Evolutionary conservation across 1,140 invertebrate species (phyloP).

Genomic region (Saxidomus purpurata): DNA sequence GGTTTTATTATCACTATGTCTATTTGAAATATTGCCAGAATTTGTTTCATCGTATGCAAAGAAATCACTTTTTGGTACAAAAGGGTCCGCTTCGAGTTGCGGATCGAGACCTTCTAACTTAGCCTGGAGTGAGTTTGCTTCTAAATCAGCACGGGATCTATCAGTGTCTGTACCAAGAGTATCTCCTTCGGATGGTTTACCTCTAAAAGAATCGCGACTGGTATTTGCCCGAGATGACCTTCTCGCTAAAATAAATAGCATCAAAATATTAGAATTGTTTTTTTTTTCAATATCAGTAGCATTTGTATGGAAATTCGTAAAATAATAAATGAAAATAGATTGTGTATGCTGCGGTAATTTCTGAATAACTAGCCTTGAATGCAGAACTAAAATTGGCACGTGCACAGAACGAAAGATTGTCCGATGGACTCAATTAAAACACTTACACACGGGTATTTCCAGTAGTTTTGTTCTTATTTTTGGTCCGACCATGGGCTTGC

Average conservation of each 20-base stretch:
- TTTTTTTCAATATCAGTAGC: neutral
- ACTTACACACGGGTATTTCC: slow-evolving; percentile 61
- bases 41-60: slow-evolving; percentile 33
- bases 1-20: slow-evolving; percentile 30
- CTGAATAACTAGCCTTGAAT: too few relatives aligned
- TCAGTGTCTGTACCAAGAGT: neutral
- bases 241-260: slow-evolving; percentile 32
- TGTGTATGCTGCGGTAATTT: too few relatives aligned
- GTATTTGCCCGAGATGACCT: slow-evolving; percentile 6
- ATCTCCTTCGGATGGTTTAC: neutral
- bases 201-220: neutral
- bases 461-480: slow-evolving; percentile 52
- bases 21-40: slow-evolving; percentile 13
- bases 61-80: slow-evolving; percentile 56
- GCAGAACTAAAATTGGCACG: neutral
- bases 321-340: too few relatives aligned
- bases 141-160: neutral
- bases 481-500: slow-evolving; percentile 9
- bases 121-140: neutral
- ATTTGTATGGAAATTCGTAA: too few relatives aligned
- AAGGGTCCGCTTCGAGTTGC: slow-evolving; percentile 8
- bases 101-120: slow-evolving; percentile 1
- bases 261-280: neutral
- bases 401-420: too few relatives aligned
- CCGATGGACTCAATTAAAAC: too few relatives aligned